Evolutionary conservation across 2,797 vertebrate species (phyloP), one percentile per base, ranked within the genome.

Genomic region (Novumbra hubbsi): DNA sequence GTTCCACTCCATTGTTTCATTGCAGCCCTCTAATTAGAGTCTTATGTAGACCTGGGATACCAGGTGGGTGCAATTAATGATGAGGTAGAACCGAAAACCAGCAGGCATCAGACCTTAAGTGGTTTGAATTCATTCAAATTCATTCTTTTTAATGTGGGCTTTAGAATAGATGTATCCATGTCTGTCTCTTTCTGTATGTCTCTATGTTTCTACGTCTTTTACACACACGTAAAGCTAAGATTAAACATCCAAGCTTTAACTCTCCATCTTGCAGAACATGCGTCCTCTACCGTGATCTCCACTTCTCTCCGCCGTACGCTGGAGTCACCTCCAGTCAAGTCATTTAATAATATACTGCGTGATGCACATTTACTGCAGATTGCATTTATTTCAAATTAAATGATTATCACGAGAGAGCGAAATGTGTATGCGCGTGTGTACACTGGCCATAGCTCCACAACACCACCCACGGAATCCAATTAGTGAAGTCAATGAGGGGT

Each of bases 401-500:
- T 78, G 70, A 77, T 77, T 79, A 79, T 77, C 63, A 52, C 69
- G 50, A 74, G 76, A 68, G 68, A 72, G 17, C 41, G 24, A 32
- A 50, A 49, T 45, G 63, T 28, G 63, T 57, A 71, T 68, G 70
- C 62, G 64, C 62, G 70, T 49, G 41, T 24, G 6, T 52, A 48
- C 68, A 69, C 69, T 68, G 67, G 75, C 76, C 75, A 32, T 64
- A 52, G 48, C 41, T 30, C 68, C 14, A 68, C 67, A 76, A 73
- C 76, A 80, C 79, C 78, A 70, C 80, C 77, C 77, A 68, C 80
- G 82, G 80, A 87, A 87, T 87, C 83, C 86, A 87, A 87, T 87
- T 86, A 85, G 78, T 79, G 78, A 79, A 86, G 72, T 79, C 81
- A 87, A 87, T 87, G 86, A 86, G 83, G 86, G 84, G 81, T 87